A percentile compares a stretch with the other conserved stretches of the same genome.
phyloP scores from a whole-genome alignment of 1,140 invertebrate species.

The Drosophila tristis region DNA sequence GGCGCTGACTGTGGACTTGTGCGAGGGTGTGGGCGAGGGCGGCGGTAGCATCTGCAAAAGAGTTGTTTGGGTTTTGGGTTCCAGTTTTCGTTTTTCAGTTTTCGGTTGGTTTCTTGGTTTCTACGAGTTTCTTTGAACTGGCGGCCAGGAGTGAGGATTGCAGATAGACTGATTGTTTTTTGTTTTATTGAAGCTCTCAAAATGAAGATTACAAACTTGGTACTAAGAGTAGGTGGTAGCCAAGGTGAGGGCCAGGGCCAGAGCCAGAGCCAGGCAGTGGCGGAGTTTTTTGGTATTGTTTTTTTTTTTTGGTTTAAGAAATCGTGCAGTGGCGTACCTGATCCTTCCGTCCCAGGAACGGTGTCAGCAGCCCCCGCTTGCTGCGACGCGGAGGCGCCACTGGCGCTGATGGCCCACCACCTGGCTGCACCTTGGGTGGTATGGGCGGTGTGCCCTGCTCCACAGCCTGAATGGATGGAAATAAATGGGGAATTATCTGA shows the following conservation, averaged over 20 bases:
- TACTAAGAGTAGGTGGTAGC: slow-evolving; percentile 43
- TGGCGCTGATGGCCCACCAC: slow-evolving; percentile 86
- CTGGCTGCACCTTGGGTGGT: slow-evolving; percentile 89
- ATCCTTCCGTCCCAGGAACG: slow-evolving; percentile 84
- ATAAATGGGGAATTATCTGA: neutral
- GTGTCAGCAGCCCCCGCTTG: slow-evolving; percentile 85
- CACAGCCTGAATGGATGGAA: slow-evolving; percentile 52
- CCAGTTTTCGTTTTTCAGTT: slow-evolving; percentile 23
- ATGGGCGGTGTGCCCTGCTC: slow-evolving; percentile 88
- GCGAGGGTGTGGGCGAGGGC: slow-evolving; percentile 75
- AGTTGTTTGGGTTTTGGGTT: slow-evolving; percentile 45
- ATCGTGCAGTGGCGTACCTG: slow-evolving; percentile 85
- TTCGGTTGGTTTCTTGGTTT: slow-evolving; percentile 12
- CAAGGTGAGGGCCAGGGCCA: neutral
- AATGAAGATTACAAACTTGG: slow-evolving; percentile 67
- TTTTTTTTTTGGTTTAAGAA: slow-evolving; percentile 68
- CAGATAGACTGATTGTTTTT: slow-evolving; percentile 20
- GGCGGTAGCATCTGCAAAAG: slow-evolving; percentile 74
- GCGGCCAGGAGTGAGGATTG: slow-evolving; percentile 44
- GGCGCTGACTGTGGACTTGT: slow-evolving; percentile 50
- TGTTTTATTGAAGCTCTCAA: slow-evolving; percentile 75
- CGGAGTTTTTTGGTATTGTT: slow-evolving; percentile 35
- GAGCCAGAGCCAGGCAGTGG: neutral
- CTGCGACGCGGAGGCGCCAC: slow-evolving; percentile 93
- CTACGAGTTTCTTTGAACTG: slow-evolving; percentile 16